A percentile compares a stretch with the other conserved stretches of the same genome.
These are phyloP conservation scores for Idaea biselata DNA, from an alignment of 2,888 invertebrate genomes.

Conservation along the genomic window DNA sequence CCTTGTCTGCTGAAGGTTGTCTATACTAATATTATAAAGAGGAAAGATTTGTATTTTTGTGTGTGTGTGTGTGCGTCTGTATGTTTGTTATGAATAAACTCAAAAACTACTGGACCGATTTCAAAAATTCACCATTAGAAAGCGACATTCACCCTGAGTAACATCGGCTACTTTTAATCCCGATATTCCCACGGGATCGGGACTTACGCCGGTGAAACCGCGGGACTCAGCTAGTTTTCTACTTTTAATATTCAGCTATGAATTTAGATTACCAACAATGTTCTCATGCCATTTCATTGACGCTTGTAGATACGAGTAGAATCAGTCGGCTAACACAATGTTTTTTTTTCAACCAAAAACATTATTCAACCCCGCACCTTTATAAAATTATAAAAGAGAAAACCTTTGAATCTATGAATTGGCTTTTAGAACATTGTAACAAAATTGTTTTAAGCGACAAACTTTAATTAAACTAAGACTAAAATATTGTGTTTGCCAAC, in stretches of 20 bases:
- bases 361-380: neutral
- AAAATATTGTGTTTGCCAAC: slow-evolving; percentile 63
- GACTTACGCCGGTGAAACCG: too few species aligned
- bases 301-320: slow-evolving; percentile 14
- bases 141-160: too few species aligned
- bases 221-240: too few species aligned
- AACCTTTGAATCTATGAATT: slow-evolving; percentile 40
- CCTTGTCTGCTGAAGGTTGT: too few species aligned
- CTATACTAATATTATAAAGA: too few species aligned
- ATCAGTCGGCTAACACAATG: slow-evolving; percentile 55
- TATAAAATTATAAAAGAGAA: slow-evolving; percentile 9
- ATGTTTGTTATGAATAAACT: too few species aligned
- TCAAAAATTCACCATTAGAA: too few species aligned
- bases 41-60: too few species aligned
- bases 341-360: slow-evolving; percentile 25
- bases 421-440: slow-evolving; percentile 50
- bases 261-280: slow-evolving; percentile 32
- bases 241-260: neutral
- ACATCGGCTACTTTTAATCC: too few species aligned
- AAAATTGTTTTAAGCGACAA: slow-evolving; percentile 9
- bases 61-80: too few species aligned
- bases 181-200: too few species aligned
- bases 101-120: too few species aligned
- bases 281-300: slow-evolving; percentile 55
- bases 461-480: slow-evolving; percentile 27